These are phyloP conservation scores for Gorsachius magnificus DNA, from an alignment of 2,797 vertebrate species.

Conservation along the genomic window DNA sequence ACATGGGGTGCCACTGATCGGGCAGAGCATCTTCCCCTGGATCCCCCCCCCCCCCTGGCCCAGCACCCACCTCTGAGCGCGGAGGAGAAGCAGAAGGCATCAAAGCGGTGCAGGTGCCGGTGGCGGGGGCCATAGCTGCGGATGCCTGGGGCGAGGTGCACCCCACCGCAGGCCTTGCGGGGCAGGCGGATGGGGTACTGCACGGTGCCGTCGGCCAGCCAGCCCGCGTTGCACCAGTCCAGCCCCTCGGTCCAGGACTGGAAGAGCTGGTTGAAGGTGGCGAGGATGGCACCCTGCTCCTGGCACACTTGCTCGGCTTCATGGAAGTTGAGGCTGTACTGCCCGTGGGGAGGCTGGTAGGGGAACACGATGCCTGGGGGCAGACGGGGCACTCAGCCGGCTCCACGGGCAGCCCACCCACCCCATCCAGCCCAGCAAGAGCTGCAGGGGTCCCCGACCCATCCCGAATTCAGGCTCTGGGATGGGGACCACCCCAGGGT, in stretches of 20 bases:
- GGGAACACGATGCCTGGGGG: slow-evolving; percentile 88
- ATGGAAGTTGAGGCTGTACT: slow-evolving; percentile 84
- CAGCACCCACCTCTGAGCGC: slow-evolving; percentile 77
- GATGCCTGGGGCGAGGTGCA: slow-evolving; percentile 81
- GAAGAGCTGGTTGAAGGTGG: slow-evolving; percentile 91
- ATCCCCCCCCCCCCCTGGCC: not conserved
- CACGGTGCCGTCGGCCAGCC: slow-evolving; percentile 89
- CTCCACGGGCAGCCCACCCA: not conserved
- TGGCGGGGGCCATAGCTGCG: slow-evolving; percentile 88
- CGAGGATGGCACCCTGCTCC: slow-evolving; percentile 84
- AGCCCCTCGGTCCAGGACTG: slow-evolving; percentile 89
- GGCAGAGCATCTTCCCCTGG: not conserved
- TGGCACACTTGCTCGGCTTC: slow-evolving; percentile 81
- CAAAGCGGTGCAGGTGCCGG: slow-evolving; percentile 80
- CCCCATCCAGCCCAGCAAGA: not conserved
- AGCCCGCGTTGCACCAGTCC: slow-evolving; percentile 92
- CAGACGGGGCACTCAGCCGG: not conserved
- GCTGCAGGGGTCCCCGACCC: rapidly evolving
- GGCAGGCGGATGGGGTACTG: slow-evolving; percentile 88
- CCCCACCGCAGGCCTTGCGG: slow-evolving; percentile 84
- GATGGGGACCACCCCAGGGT: not conserved
- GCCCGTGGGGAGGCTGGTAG: slow-evolving; percentile 83
- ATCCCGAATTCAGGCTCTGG: not conserved
- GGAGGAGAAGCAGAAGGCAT: slow-evolving; percentile 89
- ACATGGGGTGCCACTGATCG: rapidly evolving